Evolutionary conservation across 2,797 vertebrate species (phyloP), one percentile per base, ranked within the genome.

Genomic region (Sebastes kiyomatsui): DNA sequence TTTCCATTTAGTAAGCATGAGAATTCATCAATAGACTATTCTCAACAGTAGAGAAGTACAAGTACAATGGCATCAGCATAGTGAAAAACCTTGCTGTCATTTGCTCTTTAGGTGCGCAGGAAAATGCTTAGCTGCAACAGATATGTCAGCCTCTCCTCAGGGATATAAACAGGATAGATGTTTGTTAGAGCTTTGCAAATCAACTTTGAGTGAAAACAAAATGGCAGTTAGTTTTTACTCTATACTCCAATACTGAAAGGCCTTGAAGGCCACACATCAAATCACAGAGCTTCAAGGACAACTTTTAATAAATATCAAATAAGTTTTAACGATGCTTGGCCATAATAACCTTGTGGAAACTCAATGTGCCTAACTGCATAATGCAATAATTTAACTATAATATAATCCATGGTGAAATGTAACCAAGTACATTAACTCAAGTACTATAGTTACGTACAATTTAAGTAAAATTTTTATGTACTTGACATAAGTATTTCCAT

Each of bases 1-100:
- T 67, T 83, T 73, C 38, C 22, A 42, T 73, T 86, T 56, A 70
- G 35, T 67, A 52, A 69, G 75, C 13, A 72, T 58, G 22, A 68
- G 49, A 72, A 76, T 56, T 72, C 64, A 54, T 88, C 66, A 58
- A 49, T 20, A 49, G 42, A 61, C 16, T 28, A 49, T 72, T 86
- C 49, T 87, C 46, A 82, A 84, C 72, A 83, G 68, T 32, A 65
- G 23, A 38, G 32, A 67, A 71, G 42, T 20, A 8, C 56, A 83
- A 52, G 46, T 49, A 33, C 30, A 80, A 73, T 28, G 18, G 42
- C 46, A 73, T 73, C 18, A 55, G 59, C 6, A 67, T 80, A 88
- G 56, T 60, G 32, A 85, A 76, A 79, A 81, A 25, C 8, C 20
- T 12, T 56, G 42, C 38, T 74, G 67, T 69, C 73, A 65, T 67